A percentile compares a stretch with the other conserved stretches of the same genome.
These are phyloP conservation scores for Coracopsis vasa DNA, from an alignment of 2,113 vertebrate genomes.

Conservation along the genomic window DNA sequence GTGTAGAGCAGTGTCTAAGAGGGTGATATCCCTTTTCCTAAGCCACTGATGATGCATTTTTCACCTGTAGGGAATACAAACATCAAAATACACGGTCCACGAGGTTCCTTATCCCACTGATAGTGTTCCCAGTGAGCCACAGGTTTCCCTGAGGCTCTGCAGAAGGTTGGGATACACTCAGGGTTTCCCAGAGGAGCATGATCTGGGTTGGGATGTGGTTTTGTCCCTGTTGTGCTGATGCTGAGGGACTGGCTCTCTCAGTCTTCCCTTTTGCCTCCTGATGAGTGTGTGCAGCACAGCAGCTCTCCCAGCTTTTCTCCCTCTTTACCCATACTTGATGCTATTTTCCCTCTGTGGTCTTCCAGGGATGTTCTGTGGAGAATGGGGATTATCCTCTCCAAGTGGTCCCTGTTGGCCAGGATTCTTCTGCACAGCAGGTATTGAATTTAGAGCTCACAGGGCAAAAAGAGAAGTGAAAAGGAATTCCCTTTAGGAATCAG, in stretches of 20 bases:
- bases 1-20: fast-evolving
- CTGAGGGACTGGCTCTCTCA: not conserved
- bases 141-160: not conserved
- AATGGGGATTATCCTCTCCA: conserved; percentile 81
- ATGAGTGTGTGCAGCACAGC: not conserved
- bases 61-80: not conserved
- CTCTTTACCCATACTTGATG: not conserved
- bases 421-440: conserved; percentile 83
- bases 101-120: not conserved
- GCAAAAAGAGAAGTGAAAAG: not conserved
- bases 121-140: not conserved
- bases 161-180: not conserved
- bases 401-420: conserved; percentile 81
- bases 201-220: not conserved
- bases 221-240: not conserved
- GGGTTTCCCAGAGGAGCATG: not conserved
- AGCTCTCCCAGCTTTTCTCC: not conserved
- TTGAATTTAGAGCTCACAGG: not conserved
- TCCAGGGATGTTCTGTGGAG: conserved; percentile 82
- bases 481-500: not conserved
- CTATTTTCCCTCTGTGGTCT: not conserved
- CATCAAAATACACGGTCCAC: not conserved
- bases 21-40: not conserved
- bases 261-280: not conserved
- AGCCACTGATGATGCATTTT: fast-evolving